Conservation (phyloP, 2,113 vertebrate genomes). For the Gasterosteus aculeatus region DNA sequence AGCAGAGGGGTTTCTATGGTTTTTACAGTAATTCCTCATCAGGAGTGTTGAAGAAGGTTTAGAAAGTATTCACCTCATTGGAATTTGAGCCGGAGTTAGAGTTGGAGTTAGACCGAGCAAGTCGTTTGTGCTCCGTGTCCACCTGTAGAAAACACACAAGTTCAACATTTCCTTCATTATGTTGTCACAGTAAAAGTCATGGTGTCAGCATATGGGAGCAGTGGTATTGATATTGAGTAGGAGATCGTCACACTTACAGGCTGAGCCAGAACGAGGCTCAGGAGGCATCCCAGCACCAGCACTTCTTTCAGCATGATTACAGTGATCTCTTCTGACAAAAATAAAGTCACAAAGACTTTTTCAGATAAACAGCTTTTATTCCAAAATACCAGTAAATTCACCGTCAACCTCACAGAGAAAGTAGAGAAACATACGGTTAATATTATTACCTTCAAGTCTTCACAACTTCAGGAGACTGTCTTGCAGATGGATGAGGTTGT, state of each 20-base stretch:
- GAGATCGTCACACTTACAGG: slow-evolving; percentile 58
- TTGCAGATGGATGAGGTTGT: neutral
- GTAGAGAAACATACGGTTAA: neutral
- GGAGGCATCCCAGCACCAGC: slow-evolving; percentile 63
- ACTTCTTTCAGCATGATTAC: slow-evolving; percentile 69
- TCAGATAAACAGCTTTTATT: neutral
- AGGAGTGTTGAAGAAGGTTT: neutral
- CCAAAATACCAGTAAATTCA: neutral
- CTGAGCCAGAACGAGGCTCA: slow-evolving; percentile 59
- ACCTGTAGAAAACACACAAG: slow-evolving; percentile 9
- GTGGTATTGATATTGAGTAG: neutral
- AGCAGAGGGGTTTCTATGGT: too few species aligned
- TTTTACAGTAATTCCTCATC: too few species aligned
- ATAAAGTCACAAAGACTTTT: neutral
- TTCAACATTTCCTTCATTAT: neutral
- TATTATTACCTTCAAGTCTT: slow-evolving; percentile 30
- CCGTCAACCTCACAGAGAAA: neutral
- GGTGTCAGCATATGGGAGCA: neutral
- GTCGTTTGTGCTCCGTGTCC: neutral
- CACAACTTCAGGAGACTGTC: slow-evolving; percentile 17
- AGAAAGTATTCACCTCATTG: neutral
- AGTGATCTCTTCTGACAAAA: slow-evolving; percentile 33
- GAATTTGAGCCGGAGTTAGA: neutral
- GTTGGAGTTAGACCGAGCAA: too few species aligned
- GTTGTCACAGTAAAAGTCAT: neutral